A percentile compares a stretch with the other conserved stretches of the same genome.
Conservation (phyloP, 2,888 invertebrate genomes). For the Pollenia amentaria region DNA sequence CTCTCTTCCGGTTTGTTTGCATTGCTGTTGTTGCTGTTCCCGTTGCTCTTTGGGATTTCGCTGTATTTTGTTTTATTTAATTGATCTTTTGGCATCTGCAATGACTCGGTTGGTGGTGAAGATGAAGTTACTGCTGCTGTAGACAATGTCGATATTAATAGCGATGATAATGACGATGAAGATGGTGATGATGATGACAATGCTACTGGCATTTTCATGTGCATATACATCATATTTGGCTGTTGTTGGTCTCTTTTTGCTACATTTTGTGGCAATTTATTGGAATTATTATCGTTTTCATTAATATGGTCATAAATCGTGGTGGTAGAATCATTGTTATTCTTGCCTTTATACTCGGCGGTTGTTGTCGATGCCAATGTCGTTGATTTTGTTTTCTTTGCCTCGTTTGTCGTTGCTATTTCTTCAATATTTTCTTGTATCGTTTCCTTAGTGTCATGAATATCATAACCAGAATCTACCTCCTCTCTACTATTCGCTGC, state of each 20-base stretch:
- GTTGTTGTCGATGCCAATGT: conserved; percentile 17
- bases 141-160: neutral
- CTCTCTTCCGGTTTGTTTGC: conserved; percentile 9
- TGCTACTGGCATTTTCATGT: conserved; percentile 43
- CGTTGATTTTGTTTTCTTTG: conserved; percentile 24
- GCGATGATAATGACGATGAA: conserved; percentile 15
- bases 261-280: conserved; percentile 68
- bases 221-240: conserved; percentile 53
- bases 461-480: conserved; percentile 30
- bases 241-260: conserved; percentile 24
- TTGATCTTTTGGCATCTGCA: conserved; percentile 68
- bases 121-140: neutral
- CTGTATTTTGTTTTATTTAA: conserved; percentile 59
- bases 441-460: conserved; percentile 9
- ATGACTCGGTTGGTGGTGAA: conserved; percentile 31
- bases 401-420: conserved; percentile 36
- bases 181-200: conserved; percentile 16
- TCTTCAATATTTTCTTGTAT: conserved; percentile 40
- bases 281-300: conserved; percentile 72
- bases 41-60: conserved; percentile 39
- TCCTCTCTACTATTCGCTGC: conserved; percentile 1
- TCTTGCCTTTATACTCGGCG: conserved; percentile 45
- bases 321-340: conserved; percentile 45
- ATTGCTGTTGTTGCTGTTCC: neutral
- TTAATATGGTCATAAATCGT: conserved; percentile 70